Conservation (phyloP, 2,888 invertebrate genomes). For the Pheosia tremula region DNA sequence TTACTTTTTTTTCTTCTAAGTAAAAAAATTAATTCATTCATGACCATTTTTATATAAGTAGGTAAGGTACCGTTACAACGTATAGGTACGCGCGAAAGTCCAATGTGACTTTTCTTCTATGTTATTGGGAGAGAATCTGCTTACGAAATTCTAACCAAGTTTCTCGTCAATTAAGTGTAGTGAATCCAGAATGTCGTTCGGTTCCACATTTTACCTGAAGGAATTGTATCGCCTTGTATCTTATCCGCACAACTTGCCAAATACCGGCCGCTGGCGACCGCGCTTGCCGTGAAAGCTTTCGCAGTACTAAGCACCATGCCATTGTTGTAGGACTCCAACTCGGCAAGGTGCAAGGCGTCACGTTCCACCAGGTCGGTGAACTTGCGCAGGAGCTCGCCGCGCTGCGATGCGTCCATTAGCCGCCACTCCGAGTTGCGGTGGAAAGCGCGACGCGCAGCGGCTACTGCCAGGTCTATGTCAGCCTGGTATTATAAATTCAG, state of each 20-base stretch:
- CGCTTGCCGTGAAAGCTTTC: slow-evolving; percentile 79
- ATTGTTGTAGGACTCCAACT: slow-evolving; percentile 95
- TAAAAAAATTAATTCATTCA: too few species aligned
- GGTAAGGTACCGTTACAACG: too few species aligned
- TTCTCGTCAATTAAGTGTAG: too few species aligned
- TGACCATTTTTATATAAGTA: too few species aligned
- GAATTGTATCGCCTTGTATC: slow-evolving; percentile 89
- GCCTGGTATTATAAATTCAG: slow-evolving; percentile 63
- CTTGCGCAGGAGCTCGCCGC: slow-evolving; percentile 88
- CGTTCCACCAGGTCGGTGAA: slow-evolving; percentile 89
- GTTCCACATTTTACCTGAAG: slow-evolving; percentile 60
- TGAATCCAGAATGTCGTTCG: too few species aligned
- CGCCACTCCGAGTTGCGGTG: slow-evolving; percentile 89
- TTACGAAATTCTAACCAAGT: not conserved
- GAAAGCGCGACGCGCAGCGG: slow-evolving; percentile 88
- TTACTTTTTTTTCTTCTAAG: too few species aligned
- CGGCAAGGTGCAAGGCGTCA: slow-evolving; percentile 89
- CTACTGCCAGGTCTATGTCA: slow-evolving; percentile 90
- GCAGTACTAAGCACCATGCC: slow-evolving; percentile 90
- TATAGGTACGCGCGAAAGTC: too few species aligned
- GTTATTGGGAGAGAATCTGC: too few species aligned
- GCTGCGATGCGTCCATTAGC: slow-evolving; percentile 90
- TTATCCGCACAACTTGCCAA: slow-evolving; percentile 96
- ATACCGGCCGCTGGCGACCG: slow-evolving; percentile 86
- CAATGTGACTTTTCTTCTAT: too few species aligned